Evolutionary conservation across 1,140 invertebrate genomes (phyloP).

Genomic region (Drosophila kohkoa): DNA sequence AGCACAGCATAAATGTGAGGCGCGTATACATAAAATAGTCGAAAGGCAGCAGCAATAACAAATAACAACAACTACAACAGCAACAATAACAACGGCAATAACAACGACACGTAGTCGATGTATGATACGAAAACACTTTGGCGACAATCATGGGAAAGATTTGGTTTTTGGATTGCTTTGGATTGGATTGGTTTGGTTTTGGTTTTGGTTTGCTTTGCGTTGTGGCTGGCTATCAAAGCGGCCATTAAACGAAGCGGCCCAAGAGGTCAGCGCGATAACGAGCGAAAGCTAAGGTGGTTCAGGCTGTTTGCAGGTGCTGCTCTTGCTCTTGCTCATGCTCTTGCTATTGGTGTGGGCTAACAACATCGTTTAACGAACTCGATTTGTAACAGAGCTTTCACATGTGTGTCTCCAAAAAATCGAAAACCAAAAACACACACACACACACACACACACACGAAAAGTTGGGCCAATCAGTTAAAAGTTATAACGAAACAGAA

Average conservation of each 20-base stretch:
- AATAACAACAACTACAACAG: conserved; percentile 56
- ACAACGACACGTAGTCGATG: conserved; percentile 69
- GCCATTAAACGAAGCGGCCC: conserved; percentile 71
- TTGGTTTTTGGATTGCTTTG: conserved; percentile 29
- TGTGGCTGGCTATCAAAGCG: conserved; percentile 44
- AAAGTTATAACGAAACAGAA: conserved; percentile 51
- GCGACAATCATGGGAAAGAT: conserved; percentile 81
- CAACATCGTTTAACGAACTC: conserved; percentile 57
- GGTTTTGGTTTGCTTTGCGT: conserved; percentile 26
- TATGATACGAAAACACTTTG: conserved; percentile 83
- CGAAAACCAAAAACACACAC: conserved; percentile 30
- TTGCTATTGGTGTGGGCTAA: conserved; percentile 52
- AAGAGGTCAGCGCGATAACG: conserved; percentile 80
- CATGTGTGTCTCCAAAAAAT: conserved; percentile 69
- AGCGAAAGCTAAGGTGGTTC: conserved; percentile 77
- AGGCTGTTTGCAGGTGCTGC: conserved; percentile 18
- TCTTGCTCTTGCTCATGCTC: not conserved
- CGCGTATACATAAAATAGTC: conserved; percentile 58
- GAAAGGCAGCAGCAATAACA: conserved; percentile 54
- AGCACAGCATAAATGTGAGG: conserved; percentile 59
- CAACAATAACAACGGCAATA: conserved; percentile 55
- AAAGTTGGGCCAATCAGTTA: conserved; percentile 58
- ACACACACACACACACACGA: conserved; percentile 30
- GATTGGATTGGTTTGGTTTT: conserved; percentile 1
- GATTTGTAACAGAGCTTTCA: conserved; percentile 83